These are phyloP conservation scores for Scaptomyza graminum DNA, from an alignment of 1,140 invertebrate species.

Conservation along the genomic window DNA sequence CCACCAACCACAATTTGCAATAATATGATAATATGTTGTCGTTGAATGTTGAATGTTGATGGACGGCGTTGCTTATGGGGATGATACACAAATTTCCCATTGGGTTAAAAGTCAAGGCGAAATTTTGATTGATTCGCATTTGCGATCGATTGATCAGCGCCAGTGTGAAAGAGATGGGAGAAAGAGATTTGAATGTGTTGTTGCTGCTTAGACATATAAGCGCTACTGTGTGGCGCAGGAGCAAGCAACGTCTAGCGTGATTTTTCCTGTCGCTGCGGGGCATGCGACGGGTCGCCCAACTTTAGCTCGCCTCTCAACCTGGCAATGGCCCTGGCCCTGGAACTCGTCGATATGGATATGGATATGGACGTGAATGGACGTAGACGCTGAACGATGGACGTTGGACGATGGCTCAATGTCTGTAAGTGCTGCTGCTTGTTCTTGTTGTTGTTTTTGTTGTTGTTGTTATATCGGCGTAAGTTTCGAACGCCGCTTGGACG, in stretches of 20 bases:
- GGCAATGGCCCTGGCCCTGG: slow-evolving; percentile 19
- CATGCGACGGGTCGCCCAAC: slow-evolving; percentile 36
- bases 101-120: slow-evolving; percentile 13
- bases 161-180: too few species aligned
- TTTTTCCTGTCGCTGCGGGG: slow-evolving; percentile 72
- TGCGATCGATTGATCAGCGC: slow-evolving; percentile 31
- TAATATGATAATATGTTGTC: background rate
- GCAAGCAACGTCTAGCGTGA: slow-evolving; percentile 72
- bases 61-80: slow-evolving; percentile 1
- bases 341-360: background rate
- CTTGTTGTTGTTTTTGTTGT: slow-evolving; percentile 45
- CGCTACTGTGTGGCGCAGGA: slow-evolving; percentile 75
- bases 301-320: slow-evolving; percentile 30
- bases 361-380: background rate
- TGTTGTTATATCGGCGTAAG: slow-evolving; percentile 40
- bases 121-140: slow-evolving; percentile 68
- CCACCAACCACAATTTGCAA: slow-evolving; percentile 32
- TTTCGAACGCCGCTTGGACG: slow-evolving; percentile 74
- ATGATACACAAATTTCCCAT: slow-evolving; percentile 13
- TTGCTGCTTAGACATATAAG: slow-evolving; percentile 59
- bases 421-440: slow-evolving; percentile 38
- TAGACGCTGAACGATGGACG: slow-evolving; percentile 1
- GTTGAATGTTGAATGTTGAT: slow-evolving; percentile 2
- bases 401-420: slow-evolving; percentile 34
- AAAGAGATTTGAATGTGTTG: slow-evolving; percentile 21